Base-by-base conservation (phyloP, 2,113 vertebrate species). In the Uria lomvia region DNA sequence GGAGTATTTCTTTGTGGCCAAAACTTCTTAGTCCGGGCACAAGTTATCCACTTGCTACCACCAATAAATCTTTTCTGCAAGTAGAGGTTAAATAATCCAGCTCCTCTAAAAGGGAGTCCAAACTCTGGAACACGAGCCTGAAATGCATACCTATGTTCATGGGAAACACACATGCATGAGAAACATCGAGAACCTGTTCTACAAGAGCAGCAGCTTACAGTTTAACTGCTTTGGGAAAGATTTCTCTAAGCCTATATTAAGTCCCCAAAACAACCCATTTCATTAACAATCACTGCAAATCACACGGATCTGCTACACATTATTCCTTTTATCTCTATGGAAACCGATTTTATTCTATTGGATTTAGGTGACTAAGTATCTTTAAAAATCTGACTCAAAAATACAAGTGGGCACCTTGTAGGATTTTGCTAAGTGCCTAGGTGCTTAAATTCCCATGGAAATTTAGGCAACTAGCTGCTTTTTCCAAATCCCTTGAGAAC, bases 161-260 rank as follows among this genome's bases (percentile, higher is more conserved):
- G 89, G 86, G 87, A 96, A 95, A 97, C 86, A 94, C 60, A 89
- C 53, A 82, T n/a, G 70, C 80, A 89, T 59, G 81, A 94, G 77
- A 87, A 84, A 94, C 74, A 68, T 1, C 0, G 3, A 90, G 84
- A 94, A 91, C 81, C 84, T 90, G 73, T 72, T 95, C 74, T 94
- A 89, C 91, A 92, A 82, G 83, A 78, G 84, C 59, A 90, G 45
- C 62, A 73, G 73, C 76, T 86, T 81, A 88, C 75, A 60, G 43
- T 90, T 95, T 79, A 95, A 95, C 74, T 76, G 67, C 80, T 85
- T 90, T 73, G 36, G 77, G 71, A 85, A 62, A 70, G 74, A 65
- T 30, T 89, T 58, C 53, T 76, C 70, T 63, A 67, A 63, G 40
- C 52, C 86, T 86, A 18, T 34, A 43, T 73, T 53, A 92, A 90